These are phyloP conservation scores for Ornithorhynchus anatinus DNA, from an alignment of 2,113 vertebrate genomes.

Conservation along the genomic window DNA sequence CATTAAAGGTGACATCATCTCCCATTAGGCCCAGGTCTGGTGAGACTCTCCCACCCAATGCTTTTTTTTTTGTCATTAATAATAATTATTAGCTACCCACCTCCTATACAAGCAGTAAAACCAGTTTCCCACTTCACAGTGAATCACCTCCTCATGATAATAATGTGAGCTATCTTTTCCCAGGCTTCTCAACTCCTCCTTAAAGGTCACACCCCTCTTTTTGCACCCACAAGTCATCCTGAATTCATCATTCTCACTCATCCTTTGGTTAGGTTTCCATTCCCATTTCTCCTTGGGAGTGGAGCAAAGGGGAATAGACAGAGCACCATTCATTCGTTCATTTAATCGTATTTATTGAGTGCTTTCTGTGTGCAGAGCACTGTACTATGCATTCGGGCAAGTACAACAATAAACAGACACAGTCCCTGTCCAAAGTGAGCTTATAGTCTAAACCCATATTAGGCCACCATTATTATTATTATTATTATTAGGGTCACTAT, in stretches of 20 bases:
- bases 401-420: too few species aligned
- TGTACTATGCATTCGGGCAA: too few species aligned
- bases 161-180: constrained; percentile 41
- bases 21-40: constrained; percentile 25
- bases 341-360: too few species aligned
- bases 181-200: constrained; percentile 36
- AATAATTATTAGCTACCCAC: constrained; percentile 31
- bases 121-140: constrained; percentile 41
- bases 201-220: constrained; percentile 53
- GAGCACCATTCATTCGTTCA: too few species aligned
- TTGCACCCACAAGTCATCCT: constrained; percentile 45
- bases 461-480: too few species aligned
- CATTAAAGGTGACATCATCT: constrained; percentile 42
- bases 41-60: constrained; percentile 36
- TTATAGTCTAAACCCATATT: too few species aligned
- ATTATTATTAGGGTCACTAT: too few species aligned
- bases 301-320: neutral
- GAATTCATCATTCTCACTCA: constrained; percentile 44
- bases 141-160: constrained; percentile 44
- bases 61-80: constrained; percentile 30
- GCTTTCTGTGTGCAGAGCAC: too few species aligned
- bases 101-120: constrained; percentile 38
- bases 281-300: neutral
- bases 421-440: too few species aligned
- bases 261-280: constrained; percentile 37